Evolutionary conservation across 2,113 vertebrate genomes (phyloP).

Genomic region (Cacatua alba): DNA sequence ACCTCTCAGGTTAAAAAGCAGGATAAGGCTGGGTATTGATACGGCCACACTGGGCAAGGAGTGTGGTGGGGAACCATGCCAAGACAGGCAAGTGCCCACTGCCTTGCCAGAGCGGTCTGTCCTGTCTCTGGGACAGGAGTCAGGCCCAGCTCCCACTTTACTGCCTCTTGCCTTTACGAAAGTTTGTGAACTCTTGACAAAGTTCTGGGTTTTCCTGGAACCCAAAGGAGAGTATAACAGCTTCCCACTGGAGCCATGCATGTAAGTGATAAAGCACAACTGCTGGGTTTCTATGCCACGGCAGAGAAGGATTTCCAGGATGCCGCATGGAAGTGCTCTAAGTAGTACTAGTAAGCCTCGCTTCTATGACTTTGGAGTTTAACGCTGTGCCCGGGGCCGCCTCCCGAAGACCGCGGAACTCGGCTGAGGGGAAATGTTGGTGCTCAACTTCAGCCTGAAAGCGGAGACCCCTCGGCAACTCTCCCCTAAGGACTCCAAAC

Average conservation of each 20-base stretch:
- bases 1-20: neutral
- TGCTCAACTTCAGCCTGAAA: too few relatives aligned
- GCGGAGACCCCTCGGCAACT: accelerated
- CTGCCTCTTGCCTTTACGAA: neutral
- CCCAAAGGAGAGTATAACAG: neutral
- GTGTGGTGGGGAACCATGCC: accelerated
- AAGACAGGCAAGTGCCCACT: accelerated
- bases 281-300: neutral
- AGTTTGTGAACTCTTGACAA: neutral
- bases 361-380: neutral
- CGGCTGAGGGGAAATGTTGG: accelerated
- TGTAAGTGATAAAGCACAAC: neutral
- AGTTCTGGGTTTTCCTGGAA: neutral
- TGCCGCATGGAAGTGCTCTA: neutral
- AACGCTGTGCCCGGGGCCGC: neutral
- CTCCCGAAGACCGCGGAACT: too few relatives aligned
- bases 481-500: neutral
- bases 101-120: accelerated
- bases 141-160: neutral
- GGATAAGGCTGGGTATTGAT: accelerated
- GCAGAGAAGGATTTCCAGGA: neutral
- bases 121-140: accelerated
- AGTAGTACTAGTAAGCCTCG: accelerated
- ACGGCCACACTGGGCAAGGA: accelerated
- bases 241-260: neutral